Percentiles rank a stretch among this genome's conserved stretches.
Conservation (phyloP, 2,113 vertebrate genomes). For the Psophia crepitans region DNA sequence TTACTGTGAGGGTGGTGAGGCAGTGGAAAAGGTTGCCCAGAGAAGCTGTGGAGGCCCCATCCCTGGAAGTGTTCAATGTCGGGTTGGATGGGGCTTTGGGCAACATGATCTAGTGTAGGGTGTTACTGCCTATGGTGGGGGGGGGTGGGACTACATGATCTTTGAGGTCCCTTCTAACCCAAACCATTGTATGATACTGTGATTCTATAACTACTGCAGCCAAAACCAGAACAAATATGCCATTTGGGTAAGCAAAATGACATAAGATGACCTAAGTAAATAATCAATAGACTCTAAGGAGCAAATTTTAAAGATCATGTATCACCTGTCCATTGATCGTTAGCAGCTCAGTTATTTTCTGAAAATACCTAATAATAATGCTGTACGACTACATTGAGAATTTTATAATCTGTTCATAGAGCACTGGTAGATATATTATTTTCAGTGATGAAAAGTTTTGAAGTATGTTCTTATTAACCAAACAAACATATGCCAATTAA, state of each 20-base stretch:
- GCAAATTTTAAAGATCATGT: background rate
- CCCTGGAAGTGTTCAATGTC: no score
- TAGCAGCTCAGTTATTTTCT: background rate
- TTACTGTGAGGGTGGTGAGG: no score
- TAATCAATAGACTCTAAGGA: background rate
- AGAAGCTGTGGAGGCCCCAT: no score
- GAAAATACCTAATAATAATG: background rate
- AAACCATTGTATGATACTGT: no score
- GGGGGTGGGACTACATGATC: no score
- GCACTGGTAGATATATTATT: background rate
- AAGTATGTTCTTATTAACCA: background rate
- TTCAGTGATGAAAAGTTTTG: background rate
- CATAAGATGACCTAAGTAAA: background rate
- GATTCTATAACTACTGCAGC: no score
- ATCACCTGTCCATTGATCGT: background rate
- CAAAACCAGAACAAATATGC: background rate
- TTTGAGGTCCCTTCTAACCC: no score
- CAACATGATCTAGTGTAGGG: no score
- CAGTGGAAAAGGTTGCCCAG: no score
- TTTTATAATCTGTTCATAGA: background rate
- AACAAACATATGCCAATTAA: background rate
- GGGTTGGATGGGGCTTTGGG: no score
- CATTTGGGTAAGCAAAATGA: background rate
- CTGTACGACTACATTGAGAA: accelerated
- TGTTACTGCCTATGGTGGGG: no score